Base-by-base conservation (phyloP, 2,888 invertebrate genomes). In the Lasioglossum villosulum region DNA sequence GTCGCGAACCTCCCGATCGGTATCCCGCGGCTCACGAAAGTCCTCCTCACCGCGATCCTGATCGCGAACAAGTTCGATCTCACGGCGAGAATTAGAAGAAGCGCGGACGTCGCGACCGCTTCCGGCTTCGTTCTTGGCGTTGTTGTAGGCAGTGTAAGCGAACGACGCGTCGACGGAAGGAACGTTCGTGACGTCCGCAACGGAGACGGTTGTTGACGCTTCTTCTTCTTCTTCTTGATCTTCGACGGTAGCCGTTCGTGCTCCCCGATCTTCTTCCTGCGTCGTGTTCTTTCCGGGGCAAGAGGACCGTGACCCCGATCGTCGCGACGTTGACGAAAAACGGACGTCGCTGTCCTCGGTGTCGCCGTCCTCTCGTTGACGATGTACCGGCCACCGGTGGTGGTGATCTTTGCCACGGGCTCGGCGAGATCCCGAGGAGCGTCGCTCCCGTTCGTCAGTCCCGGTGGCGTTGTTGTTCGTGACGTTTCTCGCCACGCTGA, bases 121-220 rank as follows among this genome's bases (percentile, higher is more conserved):
- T 75, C 48, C 79, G 76, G 66, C 83, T 68, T 80, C 86, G 83
- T 89, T 74, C 72, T 84, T 81, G 80, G 82, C 83, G 76, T 90
- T 83, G 71, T 84, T 91, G 87, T 90, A 92, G 93, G 93, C 93
- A 93, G 93, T 93, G 93, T 93, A 89, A 89, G 90, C 88, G 89
- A 90, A 91, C 87, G 90, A 91, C 87, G 90, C 90, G 79, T 92
- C 87, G 86, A 88, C 84, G 82, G 86, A 79, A 88, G 89, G 75
- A 87, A 75, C 83, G 81, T 68, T 66, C 78, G 82, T 34, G 76
- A 74, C 73, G 78, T 73, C 71, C 78, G 83, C 71, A 77, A 34
- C 52, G 48, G 56, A 16, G 30, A 63, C 63, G 30, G 14, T 63
- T 63, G 14, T 63, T 2, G 16, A 19, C 63, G 3, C 63, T 30